Base-by-base conservation (phyloP, 1,140 invertebrate genomes). In the Trichonephila clavata region DNA sequence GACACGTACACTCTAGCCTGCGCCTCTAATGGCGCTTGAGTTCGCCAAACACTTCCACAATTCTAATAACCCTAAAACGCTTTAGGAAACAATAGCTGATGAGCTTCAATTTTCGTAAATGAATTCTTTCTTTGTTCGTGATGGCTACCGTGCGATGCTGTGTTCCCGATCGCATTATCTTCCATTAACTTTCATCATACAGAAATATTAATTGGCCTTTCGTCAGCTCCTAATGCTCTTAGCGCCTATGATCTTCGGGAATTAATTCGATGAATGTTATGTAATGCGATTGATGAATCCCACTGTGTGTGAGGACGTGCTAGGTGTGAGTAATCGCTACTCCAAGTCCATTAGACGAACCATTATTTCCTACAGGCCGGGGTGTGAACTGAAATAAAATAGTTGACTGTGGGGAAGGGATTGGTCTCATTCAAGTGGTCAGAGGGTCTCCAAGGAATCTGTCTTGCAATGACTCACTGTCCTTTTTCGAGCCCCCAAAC, bases 1-100 rank as follows among this genome's bases (percentile, higher is more conserved):
- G 83, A 77, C 90, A 92, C 90, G 90, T 92, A 65, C 90, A 21
- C 16, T 59, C 2, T 59, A 61, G 77, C 88, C 90, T 83, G 43
- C 63, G 39, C 90, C 61, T 77, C 50, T 86, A 86, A 86, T 92
- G 83, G 90, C 90, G 83, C 81, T 86, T 2, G 16, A 68, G 21
- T 27, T 92, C 90, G 90, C 81, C 90, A 86, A 92, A 86, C 81
- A 81, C 90, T 68, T 92, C 90, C 84, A 92, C 83, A 86, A 92
- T 92, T 92, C 90, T 86, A 92, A 92, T 92, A 92, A 92, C 90
- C 90, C 90, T 92, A 92, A 92, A 92, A 92, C 90, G 90, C 90
- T 92, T 71, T 92, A 61, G 81, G 90, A 92, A 92, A 92, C 90
- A 92, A 92, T 92, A 60, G 90, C 81, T 92, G 90, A 92, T 86